Evolutionary conservation across 2,888 invertebrate genomes (phyloP).

Genomic region (Macrostomum cliftonense): DNA sequence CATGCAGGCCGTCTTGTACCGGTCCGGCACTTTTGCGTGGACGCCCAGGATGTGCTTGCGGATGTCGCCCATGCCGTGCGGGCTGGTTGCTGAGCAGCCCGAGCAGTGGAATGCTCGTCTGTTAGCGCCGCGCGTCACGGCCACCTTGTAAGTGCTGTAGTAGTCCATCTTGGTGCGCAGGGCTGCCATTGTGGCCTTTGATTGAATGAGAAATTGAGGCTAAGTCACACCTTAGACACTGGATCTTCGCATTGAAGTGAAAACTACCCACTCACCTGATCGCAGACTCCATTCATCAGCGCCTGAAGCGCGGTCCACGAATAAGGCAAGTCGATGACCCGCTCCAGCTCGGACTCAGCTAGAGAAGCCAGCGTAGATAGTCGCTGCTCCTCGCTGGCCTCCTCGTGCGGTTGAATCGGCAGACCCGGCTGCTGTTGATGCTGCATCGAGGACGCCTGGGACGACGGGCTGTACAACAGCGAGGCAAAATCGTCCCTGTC

Average conservation of each 20-base stretch:
- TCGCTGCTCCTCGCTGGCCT: not conserved
- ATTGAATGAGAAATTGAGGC: too few relatives aligned
- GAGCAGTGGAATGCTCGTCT: constrained; percentile 6
- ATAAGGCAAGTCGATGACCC: not conserved
- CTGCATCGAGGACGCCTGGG: too few relatives aligned
- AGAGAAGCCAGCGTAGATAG: not conserved
- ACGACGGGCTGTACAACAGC: too few relatives aligned
- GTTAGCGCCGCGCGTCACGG: constrained; percentile 1
- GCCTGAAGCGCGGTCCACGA: not conserved
- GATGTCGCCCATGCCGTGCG: constrained; percentile 11
- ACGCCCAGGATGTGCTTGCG: constrained; percentile 11
- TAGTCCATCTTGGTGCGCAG: constrained; percentile 10
- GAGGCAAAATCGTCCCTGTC: too few relatives aligned
- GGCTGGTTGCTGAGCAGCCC: constrained; percentile 3
- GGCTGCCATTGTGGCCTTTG: not conserved
- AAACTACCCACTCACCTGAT: too few relatives aligned
- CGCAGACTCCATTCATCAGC: not conserved
- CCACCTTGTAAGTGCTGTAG: constrained; percentile 7
- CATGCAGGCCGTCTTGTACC: constrained; percentile 9
- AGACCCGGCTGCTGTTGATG: too few relatives aligned
- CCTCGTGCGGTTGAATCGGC: not conserved
- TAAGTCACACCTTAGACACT: too few relatives aligned
- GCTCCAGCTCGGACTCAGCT: not conserved
- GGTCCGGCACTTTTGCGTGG: constrained; percentile 9
- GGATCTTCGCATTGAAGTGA: too few relatives aligned